Percentiles rank a stretch among this genome's conserved stretches.
Evolutionary conservation across 2,888 invertebrate species (phyloP).

Genomic region (Microctonus aethiopoides): DNA sequence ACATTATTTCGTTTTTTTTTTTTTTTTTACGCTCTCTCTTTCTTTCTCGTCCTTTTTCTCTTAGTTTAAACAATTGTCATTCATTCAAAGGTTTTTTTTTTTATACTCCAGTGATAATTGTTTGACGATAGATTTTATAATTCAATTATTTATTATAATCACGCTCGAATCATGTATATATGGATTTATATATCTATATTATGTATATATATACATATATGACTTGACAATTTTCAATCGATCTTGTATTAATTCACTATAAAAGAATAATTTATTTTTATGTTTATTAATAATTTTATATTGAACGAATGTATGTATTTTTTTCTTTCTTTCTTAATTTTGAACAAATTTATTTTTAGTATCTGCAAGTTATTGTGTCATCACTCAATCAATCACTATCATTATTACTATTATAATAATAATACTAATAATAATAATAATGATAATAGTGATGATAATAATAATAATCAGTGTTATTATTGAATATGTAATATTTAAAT

Average conservation of each 20-base stretch:
- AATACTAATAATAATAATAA: background rate
- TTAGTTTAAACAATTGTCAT: background rate
- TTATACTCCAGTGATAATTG: background rate
- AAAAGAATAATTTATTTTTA: constrained; percentile 4
- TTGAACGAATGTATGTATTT: background rate
- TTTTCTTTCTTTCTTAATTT: background rate
- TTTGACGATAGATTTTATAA: background rate
- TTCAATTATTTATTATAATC: background rate
- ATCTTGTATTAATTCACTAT: background rate
- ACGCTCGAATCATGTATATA: background rate
- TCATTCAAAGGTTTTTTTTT: background rate
- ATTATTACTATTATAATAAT: background rate
- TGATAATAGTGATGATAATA: too few species aligned
- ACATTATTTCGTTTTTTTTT: constrained; percentile 46
- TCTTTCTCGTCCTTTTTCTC: background rate
- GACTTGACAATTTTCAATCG: background rate
- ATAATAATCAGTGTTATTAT: background rate
- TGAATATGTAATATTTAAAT: background rate
- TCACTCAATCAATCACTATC: background rate
- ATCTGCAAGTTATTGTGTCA: background rate
- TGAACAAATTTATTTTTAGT: background rate
- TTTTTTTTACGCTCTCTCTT: constrained; percentile 39
- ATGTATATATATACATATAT: too few species aligned
- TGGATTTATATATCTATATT: too few species aligned
- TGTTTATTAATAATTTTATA: background rate